Conservation (phyloP, 2,113 vertebrate species). For the Chelonoidis abingdonii region DNA sequence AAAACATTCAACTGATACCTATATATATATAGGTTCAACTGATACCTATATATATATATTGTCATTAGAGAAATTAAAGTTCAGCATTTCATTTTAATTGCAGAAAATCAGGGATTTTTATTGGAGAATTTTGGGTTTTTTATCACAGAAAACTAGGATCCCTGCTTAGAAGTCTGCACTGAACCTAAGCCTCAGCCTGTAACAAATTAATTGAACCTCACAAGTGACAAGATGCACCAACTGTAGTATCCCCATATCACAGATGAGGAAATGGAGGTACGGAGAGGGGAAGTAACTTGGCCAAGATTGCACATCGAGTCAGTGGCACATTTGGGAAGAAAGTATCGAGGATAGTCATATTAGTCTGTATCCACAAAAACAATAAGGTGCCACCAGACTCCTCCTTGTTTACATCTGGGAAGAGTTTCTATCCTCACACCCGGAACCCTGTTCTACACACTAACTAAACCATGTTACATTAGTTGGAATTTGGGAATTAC, state of each 20-base stretch:
- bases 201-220: not conserved
- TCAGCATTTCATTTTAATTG: no score
- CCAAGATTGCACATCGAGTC: not conserved
- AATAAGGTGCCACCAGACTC: no score
- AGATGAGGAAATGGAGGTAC: not conserved
- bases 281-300: not conserved
- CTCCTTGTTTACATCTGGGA: not conserved
- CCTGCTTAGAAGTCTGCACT: not conserved
- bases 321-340: not conserved
- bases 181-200: not conserved
- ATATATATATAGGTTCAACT: no score
- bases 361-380: no score
- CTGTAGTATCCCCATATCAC: not conserved
- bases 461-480: not conserved
- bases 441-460: not conserved
- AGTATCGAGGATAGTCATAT: no score
- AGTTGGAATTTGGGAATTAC: not conserved
- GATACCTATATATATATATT: no score
- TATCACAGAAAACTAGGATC: no score
- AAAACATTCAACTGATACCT: no score
- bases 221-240: not conserved
- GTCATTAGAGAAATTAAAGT: no score
- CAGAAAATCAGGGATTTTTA: no score
- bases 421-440: not conserved
- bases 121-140: no score